A percentile compares a stretch with the other conserved stretches of the same genome.
Evolutionary conservation across 2,888 invertebrate genomes (phyloP).

Genomic region (Phragmatobia fuliginosa): DNA sequence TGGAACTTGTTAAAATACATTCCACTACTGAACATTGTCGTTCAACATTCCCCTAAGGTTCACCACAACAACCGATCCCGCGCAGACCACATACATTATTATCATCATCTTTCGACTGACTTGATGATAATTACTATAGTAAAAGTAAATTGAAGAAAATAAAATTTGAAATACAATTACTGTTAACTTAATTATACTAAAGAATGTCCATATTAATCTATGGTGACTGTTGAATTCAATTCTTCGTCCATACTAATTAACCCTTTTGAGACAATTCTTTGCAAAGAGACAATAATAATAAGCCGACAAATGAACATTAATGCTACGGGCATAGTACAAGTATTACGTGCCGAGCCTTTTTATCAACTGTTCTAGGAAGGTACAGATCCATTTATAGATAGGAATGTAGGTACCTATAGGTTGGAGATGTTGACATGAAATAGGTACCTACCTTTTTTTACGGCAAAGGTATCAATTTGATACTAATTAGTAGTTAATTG

Average conservation of each 20-base stretch:
- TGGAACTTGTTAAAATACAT: no score
- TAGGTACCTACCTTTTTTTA: no score
- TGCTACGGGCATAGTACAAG: conserved; percentile 39
- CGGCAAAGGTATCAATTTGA: no score
- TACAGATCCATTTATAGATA: background rate
- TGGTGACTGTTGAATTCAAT: conserved; percentile 76
- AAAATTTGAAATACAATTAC: background rate
- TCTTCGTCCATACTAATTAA: conserved; percentile 80
- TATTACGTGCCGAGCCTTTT: conserved; percentile 31
- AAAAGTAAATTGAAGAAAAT: background rate
- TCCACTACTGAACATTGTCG: no score
- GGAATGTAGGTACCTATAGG: background rate
- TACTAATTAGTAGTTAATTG: no score
- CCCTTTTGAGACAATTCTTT: conserved; percentile 80
- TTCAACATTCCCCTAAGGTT: no score
- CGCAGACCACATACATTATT: no score
- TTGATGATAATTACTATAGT: background rate
- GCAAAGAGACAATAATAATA: conserved; percentile 77
- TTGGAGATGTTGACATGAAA: no score
- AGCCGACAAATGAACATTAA: conserved; percentile 67
- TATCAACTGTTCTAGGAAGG: background rate
- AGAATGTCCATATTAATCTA: conserved; percentile 56
- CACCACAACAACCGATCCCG: no score
- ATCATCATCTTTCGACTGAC: no score
- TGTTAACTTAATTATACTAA: background rate